phyloP scores from a whole-genome alignment of 2,113 vertebrate genomes.

The Mormoops blainvillei region DNA sequence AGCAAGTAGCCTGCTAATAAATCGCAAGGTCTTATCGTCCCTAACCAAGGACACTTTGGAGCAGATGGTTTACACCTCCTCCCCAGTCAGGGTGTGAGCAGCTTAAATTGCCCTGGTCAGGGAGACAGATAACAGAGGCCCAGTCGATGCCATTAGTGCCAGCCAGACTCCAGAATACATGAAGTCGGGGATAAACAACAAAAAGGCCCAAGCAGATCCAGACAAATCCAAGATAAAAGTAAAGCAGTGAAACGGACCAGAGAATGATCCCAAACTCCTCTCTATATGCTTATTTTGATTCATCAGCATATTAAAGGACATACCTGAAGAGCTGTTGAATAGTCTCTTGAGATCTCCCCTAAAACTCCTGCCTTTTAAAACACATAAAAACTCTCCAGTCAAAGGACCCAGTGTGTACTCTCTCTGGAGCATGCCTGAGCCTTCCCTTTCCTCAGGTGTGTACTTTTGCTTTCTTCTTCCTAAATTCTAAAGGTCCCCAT shows the following conservation, averaged over 20 bases:
- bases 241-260: neutral
- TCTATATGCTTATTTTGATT: neutral
- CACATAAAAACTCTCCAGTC: neutral
- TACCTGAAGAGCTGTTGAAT: neutral
- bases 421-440: neutral
- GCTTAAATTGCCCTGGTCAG: neutral
- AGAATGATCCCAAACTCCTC: neutral
- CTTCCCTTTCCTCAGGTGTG: neutral
- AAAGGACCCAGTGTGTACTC: no score
- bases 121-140: neutral
- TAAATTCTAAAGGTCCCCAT: neutral
- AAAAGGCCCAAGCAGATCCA: neutral
- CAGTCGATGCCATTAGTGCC: neutral
- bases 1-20: neutral
- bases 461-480: neutral
- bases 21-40: neutral
- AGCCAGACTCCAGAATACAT: neutral
- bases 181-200: neutral
- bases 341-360: neutral
- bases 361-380: neutral
- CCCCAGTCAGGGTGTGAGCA: neutral
- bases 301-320: neutral
- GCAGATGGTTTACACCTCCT: neutral
- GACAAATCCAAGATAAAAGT: neutral
- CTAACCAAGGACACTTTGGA: neutral